Evolutionary conservation across 2,888 invertebrate species (phyloP).

Genomic region (Daptonema setosum): DNA sequence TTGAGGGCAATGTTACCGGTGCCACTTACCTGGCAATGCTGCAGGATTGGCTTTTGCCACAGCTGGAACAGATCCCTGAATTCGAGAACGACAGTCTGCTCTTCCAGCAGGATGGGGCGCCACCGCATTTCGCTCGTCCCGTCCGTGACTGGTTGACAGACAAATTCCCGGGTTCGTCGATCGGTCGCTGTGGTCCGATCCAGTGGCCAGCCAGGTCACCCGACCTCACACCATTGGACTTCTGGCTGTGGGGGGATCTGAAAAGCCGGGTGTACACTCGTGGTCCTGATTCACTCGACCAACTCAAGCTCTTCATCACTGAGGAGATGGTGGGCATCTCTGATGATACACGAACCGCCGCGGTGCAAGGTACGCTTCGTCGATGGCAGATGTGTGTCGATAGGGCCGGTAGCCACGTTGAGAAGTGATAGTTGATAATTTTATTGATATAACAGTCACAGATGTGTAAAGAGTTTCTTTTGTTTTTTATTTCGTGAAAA

Average conservation of each 20-base stretch:
- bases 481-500: no score
- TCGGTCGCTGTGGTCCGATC: not conserved
- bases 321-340: no score
- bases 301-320: no score
- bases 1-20: slow-evolving; percentile 7
- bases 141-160: slow-evolving; percentile 1
- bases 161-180: not conserved
- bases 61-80: not conserved
- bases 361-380: no score
- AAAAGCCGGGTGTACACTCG: not conserved
- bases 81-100: no score
- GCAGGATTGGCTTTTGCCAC: not conserved
- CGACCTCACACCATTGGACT: not conserved
- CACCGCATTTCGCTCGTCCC: not conserved
- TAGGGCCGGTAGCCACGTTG: no score
- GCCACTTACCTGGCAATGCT: slow-evolving; percentile 8
- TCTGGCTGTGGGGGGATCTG: not conserved
- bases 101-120: not conserved
- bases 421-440: no score
- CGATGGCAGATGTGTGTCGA: no score
- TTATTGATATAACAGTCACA: no score
- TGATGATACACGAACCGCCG: no score
- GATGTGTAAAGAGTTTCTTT: no score
- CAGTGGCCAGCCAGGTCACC: not conserved
- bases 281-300: no score